Evolutionary conservation across 2,797 vertebrate genomes (phyloP).

Genomic region (Phoxinus dragarum): DNA sequence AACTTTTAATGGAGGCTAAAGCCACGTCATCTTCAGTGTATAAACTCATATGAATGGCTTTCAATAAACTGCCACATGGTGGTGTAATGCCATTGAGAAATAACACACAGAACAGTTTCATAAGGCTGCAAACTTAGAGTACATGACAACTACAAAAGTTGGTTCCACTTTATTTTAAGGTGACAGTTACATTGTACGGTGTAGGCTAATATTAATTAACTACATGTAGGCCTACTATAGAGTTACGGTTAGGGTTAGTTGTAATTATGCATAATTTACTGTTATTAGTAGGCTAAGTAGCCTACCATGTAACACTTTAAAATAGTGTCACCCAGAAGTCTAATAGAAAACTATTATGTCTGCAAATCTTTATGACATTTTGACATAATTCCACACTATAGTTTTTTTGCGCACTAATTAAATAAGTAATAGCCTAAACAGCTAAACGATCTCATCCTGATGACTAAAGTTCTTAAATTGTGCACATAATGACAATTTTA

Average conservation of each 20-base stretch:
- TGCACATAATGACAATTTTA: not conserved
- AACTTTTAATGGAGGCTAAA: not conserved
- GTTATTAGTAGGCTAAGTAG: no score
- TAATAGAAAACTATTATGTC: not conserved
- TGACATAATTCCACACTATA: not conserved
- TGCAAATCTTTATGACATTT: not conserved
- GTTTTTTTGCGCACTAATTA: not conserved
- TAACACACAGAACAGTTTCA: not conserved
- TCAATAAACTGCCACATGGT: not conserved
- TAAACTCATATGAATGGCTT: not conserved
- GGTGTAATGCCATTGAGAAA: not conserved
- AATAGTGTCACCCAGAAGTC: not conserved
- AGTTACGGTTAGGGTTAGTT: no score
- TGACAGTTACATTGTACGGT: no score
- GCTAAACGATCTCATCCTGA: no score
- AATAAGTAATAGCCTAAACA: not conserved
- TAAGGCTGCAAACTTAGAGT: not conserved
- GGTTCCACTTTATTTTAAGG: no score
- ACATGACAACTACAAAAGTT: not conserved
- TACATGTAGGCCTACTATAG: no score
- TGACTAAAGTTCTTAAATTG: not conserved
- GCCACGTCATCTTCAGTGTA: not conserved
- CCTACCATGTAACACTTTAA: no score
- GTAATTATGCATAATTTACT: no score
- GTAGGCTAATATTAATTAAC: no score